Percentiles rank a stretch among this genome's conserved stretches.
These are phyloP conservation scores for Brienomyrus longianalis DNA, from an alignment of 2,113 vertebrate species.

Conservation along the genomic window DNA sequence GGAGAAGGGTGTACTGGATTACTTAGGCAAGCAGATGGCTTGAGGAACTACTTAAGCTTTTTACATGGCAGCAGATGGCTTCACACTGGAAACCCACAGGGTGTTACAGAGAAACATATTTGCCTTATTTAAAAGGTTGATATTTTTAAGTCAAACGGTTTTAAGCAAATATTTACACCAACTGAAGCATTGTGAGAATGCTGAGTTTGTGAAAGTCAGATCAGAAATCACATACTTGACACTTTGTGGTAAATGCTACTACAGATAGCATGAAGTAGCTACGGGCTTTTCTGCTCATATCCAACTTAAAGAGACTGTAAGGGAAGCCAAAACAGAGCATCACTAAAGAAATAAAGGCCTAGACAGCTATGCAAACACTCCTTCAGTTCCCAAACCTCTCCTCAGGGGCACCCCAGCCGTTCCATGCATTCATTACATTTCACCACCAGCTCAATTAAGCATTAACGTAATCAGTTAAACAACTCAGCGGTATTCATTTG, in stretches of 20 bases:
- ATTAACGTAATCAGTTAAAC: not conserved
- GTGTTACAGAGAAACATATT: not conserved
- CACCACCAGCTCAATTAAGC: not conserved
- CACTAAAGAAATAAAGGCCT: not conserved
- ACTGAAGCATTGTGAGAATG: not conserved
- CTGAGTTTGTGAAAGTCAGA: not conserved
- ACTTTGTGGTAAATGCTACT: not conserved
- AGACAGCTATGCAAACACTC: not conserved
- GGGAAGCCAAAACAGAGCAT: not conserved
- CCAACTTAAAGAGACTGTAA: not conserved
- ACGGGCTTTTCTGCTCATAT: no score
- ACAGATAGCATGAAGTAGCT: not conserved
- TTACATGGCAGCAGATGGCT: conserved; percentile 4
- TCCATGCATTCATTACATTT: not conserved
- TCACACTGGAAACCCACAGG: not conserved
- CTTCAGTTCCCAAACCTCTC: not conserved
- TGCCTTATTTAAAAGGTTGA: not conserved
- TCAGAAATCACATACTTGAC: not conserved
- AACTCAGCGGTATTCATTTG: not conserved
- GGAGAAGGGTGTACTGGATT: not conserved
- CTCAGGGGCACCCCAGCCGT: not conserved
- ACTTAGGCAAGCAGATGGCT: conserved; percentile 6
- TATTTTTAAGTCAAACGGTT: not conserved
- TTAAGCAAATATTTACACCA: not conserved
- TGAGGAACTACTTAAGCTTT: not conserved